Evolutionary conservation across 2,888 invertebrate species (phyloP).

Genomic region (Heterodera filipjevi): DNA sequence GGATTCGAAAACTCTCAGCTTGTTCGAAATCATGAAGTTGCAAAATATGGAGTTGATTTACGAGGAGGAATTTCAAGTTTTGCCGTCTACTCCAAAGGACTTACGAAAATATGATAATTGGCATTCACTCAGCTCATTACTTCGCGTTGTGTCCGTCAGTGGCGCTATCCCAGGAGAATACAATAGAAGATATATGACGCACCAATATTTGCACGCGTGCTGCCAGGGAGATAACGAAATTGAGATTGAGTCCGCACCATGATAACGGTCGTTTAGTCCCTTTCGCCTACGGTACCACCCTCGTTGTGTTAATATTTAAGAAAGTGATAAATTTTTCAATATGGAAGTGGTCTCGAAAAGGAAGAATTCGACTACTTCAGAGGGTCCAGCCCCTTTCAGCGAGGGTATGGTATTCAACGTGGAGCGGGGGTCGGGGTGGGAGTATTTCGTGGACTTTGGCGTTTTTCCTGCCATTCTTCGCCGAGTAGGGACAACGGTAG

Average conservation of each 20-base stretch:
- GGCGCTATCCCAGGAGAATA: slow-evolving; percentile 29
- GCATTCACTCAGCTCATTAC: slow-evolving; percentile 8
- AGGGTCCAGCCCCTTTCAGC: neutral
- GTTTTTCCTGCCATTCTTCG: slow-evolving; percentile 10
- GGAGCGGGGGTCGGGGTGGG: slow-evolving; percentile 3
- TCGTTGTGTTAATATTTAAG: slow-evolving; percentile 20
- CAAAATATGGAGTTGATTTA: slow-evolving; percentile 27
- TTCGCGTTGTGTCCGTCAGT: slow-evolving; percentile 21
- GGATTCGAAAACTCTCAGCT: slow-evolving; percentile 11
- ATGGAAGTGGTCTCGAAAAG: neutral
- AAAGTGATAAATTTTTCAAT: slow-evolving; percentile 26
- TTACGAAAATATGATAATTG: slow-evolving; percentile 30
- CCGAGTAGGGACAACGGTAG: slow-evolving; percentile 6
- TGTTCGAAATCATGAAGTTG: neutral
- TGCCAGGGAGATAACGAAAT: slow-evolving; percentile 29
- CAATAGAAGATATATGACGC: slow-evolving; percentile 31
- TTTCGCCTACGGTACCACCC: slow-evolving; percentile 8
- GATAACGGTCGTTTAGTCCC: slow-evolving; percentile 3
- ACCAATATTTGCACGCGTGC: slow-evolving; percentile 18
- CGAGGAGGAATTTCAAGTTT: slow-evolving; percentile 22
- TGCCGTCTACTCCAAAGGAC: slow-evolving; percentile 1
- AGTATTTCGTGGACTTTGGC: slow-evolving; percentile 17
- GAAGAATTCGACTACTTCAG: slow-evolving; percentile 11
- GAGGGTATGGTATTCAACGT: slow-evolving; percentile 14
- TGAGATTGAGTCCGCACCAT: slow-evolving; percentile 19